A percentile compares a stretch with the other conserved stretches of the same genome.
phyloP scores from a whole-genome alignment of 2,797 vertebrate species.

The Hapalemur alaotrensis region DNA sequence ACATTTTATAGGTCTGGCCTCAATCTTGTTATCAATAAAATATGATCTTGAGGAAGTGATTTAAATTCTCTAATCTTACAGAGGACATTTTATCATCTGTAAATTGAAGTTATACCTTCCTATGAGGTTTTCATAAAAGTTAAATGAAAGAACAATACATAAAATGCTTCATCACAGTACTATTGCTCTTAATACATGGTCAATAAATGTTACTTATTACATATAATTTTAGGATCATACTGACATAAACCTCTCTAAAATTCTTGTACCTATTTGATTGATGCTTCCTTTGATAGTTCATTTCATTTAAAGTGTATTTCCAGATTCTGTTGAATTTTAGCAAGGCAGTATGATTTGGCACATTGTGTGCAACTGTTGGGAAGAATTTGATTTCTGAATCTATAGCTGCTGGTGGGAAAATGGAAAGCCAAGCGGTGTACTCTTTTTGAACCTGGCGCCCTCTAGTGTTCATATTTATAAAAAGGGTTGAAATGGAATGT shows the following conservation, averaged over 20 bases:
- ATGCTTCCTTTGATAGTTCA: background rate
- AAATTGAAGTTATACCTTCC: background rate
- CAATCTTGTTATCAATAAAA: background rate
- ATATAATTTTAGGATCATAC: background rate
- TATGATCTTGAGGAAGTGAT: background rate
- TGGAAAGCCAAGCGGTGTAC: background rate
- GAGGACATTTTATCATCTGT: background rate
- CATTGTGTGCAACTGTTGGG: background rate
- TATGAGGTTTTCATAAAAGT: background rate
- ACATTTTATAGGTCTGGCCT: background rate
- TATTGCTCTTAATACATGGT: background rate
- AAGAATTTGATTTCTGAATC: background rate
- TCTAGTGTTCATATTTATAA: background rate
- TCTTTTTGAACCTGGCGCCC: background rate
- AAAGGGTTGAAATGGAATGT: background rate
- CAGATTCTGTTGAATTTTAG: background rate
- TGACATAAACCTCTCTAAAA: background rate
- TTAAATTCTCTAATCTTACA: background rate
- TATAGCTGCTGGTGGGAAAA: background rate
- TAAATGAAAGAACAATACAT: background rate
- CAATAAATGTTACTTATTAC: constrained; percentile 75
- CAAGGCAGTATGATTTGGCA: background rate
- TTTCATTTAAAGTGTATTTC: background rate
- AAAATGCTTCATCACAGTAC: background rate
- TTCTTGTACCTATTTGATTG: background rate